phyloP scores from a whole-genome alignment of 1,140 invertebrate species.

The Microplitis demolitor region DNA sequence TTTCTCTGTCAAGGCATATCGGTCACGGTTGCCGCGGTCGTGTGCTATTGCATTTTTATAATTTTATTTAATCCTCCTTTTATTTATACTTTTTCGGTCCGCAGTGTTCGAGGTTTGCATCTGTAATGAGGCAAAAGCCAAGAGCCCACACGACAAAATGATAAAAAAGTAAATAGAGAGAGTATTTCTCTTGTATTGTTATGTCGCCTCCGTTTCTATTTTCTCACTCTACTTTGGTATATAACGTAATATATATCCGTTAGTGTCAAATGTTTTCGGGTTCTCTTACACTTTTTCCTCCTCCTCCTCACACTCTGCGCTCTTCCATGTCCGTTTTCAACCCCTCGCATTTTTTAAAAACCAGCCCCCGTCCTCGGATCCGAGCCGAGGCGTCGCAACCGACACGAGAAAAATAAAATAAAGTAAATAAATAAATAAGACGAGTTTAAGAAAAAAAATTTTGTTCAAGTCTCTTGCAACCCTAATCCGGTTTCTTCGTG shows the following conservation, averaged over 20 bases:
- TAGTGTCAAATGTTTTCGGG: conserved; percentile 19
- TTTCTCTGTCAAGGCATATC: conserved; percentile 18
- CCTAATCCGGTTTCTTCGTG: conserved; percentile 17
- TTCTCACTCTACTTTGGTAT: background rate
- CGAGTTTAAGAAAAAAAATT: background rate
- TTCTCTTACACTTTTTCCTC: background rate
- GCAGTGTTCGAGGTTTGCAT: conserved; percentile 11
- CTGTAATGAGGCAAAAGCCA: background rate
- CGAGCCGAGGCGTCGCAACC: background rate
- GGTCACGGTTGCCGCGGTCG: conserved; percentile 18
- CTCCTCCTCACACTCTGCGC: too few species aligned
- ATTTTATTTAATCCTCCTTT: background rate
- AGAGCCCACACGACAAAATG: too few species aligned
- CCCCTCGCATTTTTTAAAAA: background rate
- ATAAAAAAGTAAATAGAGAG: background rate
- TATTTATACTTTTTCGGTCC: background rate
- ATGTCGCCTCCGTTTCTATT: background rate
- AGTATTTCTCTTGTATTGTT: background rate
- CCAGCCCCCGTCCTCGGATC: background rate
- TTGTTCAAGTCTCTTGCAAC: conserved; percentile 12
- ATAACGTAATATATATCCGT: conserved; percentile 15
- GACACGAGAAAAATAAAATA: background rate
- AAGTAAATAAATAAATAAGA: conserved; percentile 4
- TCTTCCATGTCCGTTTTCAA: background rate
- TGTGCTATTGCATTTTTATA: conserved; percentile 15